These are phyloP conservation scores for Alectura lathami DNA, from an alignment of 2,113 vertebrate species.

Conservation along the genomic window DNA sequence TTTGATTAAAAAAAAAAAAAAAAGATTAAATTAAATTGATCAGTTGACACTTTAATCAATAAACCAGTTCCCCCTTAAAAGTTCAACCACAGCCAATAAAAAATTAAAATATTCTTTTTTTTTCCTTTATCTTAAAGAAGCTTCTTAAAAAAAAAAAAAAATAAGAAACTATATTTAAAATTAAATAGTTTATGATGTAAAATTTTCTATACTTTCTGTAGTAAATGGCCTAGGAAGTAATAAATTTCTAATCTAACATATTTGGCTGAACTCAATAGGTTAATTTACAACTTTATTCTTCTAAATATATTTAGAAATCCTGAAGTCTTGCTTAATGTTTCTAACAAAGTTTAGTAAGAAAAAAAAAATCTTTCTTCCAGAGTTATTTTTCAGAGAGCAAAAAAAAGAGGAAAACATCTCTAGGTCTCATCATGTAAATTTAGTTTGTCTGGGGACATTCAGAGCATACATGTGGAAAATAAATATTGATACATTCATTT, in stretches of 20 bases:
- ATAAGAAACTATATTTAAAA: not conserved
- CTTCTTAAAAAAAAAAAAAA: not conserved
- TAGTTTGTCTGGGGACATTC: not conserved
- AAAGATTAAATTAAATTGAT: not conserved
- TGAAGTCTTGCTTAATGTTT: not conserved
- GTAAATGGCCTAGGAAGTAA: not conserved
- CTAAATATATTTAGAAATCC: not conserved
- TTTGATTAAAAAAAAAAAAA: not conserved
- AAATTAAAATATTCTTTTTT: not conserved
- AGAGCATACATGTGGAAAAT: not conserved
- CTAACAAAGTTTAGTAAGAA: not conserved
- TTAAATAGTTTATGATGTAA: not conserved
- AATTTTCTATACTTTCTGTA: not conserved
- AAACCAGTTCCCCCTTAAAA: not conserved
- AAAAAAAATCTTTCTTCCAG: not conserved
- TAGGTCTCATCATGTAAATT: not conserved
- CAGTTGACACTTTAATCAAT: not conserved
- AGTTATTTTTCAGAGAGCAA: not conserved
- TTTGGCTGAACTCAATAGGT: not conserved
- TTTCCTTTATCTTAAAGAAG: not conserved
- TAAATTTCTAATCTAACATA: not conserved
- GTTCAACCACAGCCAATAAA: not conserved
- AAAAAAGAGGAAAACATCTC: not conserved
- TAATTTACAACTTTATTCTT: not conserved
- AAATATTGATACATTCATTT: not conserved